phyloP scores from a whole-genome alignment of 2,113 vertebrate species.

The Macrotis lagotis region DNA sequence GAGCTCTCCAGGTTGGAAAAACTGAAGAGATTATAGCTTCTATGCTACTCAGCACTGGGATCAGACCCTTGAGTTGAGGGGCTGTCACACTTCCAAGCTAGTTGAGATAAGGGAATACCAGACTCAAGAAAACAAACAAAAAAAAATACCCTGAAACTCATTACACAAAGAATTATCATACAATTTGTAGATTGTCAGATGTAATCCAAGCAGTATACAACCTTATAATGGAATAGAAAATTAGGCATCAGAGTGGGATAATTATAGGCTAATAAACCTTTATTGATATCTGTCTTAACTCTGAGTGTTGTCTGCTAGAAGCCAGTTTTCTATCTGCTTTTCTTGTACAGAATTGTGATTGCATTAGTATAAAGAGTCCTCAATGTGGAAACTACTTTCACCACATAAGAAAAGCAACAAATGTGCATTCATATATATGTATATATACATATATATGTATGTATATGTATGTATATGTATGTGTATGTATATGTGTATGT shows the following conservation, averaged over 20 bases:
- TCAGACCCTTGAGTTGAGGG: neutral
- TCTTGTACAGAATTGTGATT: neutral
- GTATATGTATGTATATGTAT: too few relatives aligned
- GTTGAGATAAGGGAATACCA: neutral
- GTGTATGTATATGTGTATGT: too few relatives aligned
- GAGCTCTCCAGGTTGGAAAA: neutral
- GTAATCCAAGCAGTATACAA: neutral
- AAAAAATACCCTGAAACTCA: neutral
- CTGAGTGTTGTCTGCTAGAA: neutral
- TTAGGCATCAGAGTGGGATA: neutral
- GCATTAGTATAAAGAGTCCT: neutral
- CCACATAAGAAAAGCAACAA: neutral
- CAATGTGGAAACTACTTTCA: neutral
- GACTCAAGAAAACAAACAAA: neutral
- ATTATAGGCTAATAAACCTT: neutral
- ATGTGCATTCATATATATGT: too few relatives aligned
- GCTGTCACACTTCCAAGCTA: neutral
- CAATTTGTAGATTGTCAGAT: neutral
- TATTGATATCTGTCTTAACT: neutral
- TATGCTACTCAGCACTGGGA: neutral
- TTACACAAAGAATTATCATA: neutral
- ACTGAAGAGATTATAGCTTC: neutral
- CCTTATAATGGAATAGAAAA: neutral
- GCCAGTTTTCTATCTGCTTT: neutral
- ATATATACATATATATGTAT: too few relatives aligned